Evolutionary conservation across 2,888 invertebrate genomes (phyloP).

Genomic region (Aspidiotus destructor): DNA sequence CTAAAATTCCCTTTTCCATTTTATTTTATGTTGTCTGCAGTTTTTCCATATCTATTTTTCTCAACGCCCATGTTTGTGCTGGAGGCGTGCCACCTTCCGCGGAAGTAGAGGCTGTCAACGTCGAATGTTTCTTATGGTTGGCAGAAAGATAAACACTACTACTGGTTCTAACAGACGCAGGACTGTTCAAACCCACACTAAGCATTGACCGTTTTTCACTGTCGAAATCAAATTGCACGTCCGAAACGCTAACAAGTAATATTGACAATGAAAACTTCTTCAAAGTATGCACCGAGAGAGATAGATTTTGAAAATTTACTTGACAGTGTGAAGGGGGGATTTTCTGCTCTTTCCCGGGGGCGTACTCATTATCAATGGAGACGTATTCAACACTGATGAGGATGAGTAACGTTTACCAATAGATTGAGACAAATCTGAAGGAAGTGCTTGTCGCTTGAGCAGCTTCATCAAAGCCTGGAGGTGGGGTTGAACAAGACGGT

Average conservation of each 20-base stretch:
- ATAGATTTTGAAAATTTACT: constrained; percentile 6
- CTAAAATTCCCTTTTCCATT: too few relatives aligned
- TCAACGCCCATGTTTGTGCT: too few relatives aligned
- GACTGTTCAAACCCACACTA: constrained; percentile 54
- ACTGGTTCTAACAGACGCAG: constrained; percentile 47
- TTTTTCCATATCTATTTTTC: too few relatives aligned
- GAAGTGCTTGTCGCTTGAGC: constrained; percentile 44
- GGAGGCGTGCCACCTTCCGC: constrained; percentile 68
- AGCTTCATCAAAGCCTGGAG: constrained; percentile 83
- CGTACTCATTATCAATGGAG: constrained; percentile 14
- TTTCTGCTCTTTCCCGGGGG: constrained; percentile 26
- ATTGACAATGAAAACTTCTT: neutral
- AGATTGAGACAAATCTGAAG: constrained; percentile 37
- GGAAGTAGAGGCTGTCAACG: constrained; percentile 49
- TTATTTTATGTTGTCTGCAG: too few relatives aligned
- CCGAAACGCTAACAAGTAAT: constrained; percentile 52
- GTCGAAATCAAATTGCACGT: constrained; percentile 54
- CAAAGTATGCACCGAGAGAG: neutral
- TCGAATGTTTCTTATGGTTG: constrained; percentile 47
- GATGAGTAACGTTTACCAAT: constrained; percentile 12
- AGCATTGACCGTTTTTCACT: constrained; percentile 44
- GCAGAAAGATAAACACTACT: constrained; percentile 42
- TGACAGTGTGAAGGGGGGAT: constrained; percentile 12
- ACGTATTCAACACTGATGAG: constrained; percentile 13
- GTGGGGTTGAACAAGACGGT: constrained; percentile 69